A percentile compares a stretch with the other conserved stretches of the same genome.
Evolutionary conservation across 2,113 vertebrate genomes (phyloP).

Genomic region (Turnix velox): DNA sequence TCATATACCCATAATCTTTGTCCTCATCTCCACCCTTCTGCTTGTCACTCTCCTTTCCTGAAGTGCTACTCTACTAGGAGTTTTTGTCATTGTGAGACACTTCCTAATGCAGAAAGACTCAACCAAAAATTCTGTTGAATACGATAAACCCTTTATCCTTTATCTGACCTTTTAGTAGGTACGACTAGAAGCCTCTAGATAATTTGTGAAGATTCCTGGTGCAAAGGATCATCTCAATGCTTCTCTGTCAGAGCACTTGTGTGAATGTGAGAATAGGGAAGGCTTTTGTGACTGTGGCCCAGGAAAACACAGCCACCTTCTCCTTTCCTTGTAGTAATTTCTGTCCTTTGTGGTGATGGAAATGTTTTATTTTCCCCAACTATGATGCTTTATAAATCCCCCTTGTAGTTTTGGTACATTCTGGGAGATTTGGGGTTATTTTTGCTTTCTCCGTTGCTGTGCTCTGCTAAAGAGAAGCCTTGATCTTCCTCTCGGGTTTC

Average conservation of each 20-base stretch:
- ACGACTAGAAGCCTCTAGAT: neutral
- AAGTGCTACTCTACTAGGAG: neutral
- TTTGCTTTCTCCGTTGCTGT: neutral
- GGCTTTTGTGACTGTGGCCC: rapidly evolving
- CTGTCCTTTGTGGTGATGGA: neutral
- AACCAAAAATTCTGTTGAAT: neutral
- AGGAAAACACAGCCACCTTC: rapidly evolving
- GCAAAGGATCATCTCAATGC: neutral
- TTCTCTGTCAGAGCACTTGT: neutral
- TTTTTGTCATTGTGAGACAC: neutral
- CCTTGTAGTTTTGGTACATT: neutral
- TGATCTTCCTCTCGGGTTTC: neutral
- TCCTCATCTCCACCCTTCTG: conserved; percentile 12
- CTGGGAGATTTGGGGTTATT: neutral
- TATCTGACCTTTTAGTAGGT: neutral
- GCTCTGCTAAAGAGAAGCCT: neutral
- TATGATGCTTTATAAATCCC: neutral
- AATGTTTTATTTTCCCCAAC: neutral
- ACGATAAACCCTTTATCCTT: neutral
- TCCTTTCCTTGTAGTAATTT: neutral
- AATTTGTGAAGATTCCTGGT: neutral
- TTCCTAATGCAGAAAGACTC: neutral
- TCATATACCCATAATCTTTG: neutral
- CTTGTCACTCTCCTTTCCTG: neutral
- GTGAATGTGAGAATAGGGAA: neutral